Base-by-base conservation (phyloP, 2,888 invertebrate genomes). In the Ormia ochracea region DNA sequence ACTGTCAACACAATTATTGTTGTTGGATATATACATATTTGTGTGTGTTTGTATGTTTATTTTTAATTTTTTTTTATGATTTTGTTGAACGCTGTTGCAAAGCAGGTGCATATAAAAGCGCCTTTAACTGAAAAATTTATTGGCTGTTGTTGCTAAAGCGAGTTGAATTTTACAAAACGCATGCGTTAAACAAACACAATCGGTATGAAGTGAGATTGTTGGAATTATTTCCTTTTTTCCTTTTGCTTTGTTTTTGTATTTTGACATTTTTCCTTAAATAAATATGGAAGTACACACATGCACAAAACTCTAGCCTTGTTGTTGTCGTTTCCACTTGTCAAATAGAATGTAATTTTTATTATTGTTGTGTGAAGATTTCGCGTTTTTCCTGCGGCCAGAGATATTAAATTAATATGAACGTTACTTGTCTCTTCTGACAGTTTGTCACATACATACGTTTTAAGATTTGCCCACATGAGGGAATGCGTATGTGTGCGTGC, bases 401-500 rank as follows among this genome's bases (percentile, higher is more conserved):
- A 23, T 33, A 26, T 41, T 50, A 41, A 61, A 68, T 79, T 72
- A 70, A 48, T 65, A 48, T 66, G 70, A 75, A 70, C 70, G 66
- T 75, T 56, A 75, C 59, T 75, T 75, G 79, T 75, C 79, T 75
- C 7, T 61, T 68, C 61, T 79, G 75, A 75, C 79, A 70, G 52
- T 66, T 75, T 66, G 66, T 72, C 70, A 72, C 52, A 43, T 45
- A 52, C 43, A n/a, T 26, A n/a, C n/a, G n/a, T n/a, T n/a, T n/a
- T n/a, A n/a, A n/a, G n/a, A n/a, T n/a, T n/a, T n/a, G n/a, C n/a
- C n/a, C n/a, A n/a, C n/a, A n/a, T 73, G 9, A n/a, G 43, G 26
- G 21, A n/a, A 12, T 3, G 19, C 36, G 33, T 12, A 21, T 50
- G 33, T 63, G 7, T 14, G 43, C 9, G 4, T 23, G 19, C 38